phyloP scores from a whole-genome alignment of 2,797 vertebrate species.

The Cyprinodon diabolis region DNA sequence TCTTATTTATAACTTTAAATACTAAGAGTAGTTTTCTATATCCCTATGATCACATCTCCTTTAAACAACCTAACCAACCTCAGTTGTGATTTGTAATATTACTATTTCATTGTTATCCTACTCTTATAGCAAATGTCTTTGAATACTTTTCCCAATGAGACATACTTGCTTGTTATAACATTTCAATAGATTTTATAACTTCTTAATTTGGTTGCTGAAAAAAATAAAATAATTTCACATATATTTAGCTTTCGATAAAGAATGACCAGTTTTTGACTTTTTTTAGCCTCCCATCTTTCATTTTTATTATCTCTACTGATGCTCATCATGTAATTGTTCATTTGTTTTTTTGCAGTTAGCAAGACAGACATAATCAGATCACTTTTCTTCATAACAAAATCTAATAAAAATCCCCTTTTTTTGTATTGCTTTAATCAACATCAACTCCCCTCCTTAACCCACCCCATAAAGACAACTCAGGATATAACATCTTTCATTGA shows the following conservation, averaged over 20 bases:
- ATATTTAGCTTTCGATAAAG: neutral
- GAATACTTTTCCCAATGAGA: neutral
- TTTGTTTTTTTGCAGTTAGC: neutral
- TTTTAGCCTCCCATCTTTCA: neutral
- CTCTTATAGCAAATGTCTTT: no score
- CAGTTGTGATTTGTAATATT: no score
- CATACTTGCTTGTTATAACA: neutral
- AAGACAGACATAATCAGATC: neutral
- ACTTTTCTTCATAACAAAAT: neutral
- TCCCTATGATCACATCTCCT: no score
- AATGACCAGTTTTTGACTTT: neutral
- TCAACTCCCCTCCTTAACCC: neutral
- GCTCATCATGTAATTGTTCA: neutral
- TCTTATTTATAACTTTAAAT: no score
- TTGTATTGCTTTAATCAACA: neutral
- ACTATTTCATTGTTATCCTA: no score
- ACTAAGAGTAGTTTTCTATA: no score
- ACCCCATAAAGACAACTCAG: neutral
- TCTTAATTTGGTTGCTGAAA: neutral
- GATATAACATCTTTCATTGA: constrained; percentile 35
- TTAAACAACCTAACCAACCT: no score
- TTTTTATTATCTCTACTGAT: neutral
- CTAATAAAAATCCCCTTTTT: neutral
- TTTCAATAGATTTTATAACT: no score
- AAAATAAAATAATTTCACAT: neutral